phyloP scores from a whole-genome alignment of 2,888 invertebrate genomes.

The Syrista parreyssii region DNA sequence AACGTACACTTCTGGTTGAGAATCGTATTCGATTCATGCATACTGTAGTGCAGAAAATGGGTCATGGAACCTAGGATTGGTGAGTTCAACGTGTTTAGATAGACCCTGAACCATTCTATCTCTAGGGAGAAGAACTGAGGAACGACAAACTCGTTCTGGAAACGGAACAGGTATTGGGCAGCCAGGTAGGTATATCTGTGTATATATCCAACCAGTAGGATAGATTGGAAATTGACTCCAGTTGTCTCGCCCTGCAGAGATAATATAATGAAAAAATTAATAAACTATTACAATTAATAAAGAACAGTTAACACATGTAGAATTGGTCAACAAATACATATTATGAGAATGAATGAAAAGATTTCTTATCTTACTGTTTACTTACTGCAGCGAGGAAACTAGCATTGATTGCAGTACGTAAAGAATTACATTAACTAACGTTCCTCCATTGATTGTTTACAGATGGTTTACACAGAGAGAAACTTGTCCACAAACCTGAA shows the following conservation, averaged over 20 bases:
- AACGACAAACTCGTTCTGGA: conserved; percentile 6
- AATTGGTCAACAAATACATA: neutral
- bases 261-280: neutral
- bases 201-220: neutral
- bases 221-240: neutral
- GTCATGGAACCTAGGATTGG: neutral
- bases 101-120: neutral
- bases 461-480: neutral
- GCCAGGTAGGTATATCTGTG: neutral
- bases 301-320: neutral
- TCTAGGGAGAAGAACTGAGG: neutral
- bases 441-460: neutral
- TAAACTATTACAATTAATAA: neutral
- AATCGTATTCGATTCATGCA: neutral
- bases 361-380: neutral
- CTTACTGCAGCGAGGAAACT: neutral
- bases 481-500: neutral
- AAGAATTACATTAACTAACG: neutral
- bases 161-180: conserved; percentile 1
- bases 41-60: neutral
- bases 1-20: neutral
- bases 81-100: neutral
- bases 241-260: neutral
- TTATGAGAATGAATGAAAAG: neutral
- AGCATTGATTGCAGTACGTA: neutral